Conservation (phyloP, 2,113 vertebrate genomes). For the Syngnathus typhle region DNA sequence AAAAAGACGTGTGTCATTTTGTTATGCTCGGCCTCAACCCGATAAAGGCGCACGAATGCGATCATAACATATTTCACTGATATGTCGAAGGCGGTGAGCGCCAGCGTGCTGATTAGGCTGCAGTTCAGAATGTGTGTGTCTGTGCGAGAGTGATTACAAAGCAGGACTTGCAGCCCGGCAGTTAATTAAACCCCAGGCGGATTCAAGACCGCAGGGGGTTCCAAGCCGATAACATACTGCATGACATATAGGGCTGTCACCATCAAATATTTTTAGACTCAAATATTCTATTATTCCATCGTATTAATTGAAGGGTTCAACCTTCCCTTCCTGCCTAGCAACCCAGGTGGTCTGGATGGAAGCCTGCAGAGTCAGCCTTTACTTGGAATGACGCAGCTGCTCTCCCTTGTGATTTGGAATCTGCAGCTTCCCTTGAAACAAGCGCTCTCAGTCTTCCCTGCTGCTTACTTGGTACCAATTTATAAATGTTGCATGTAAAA, state of each 20-base stretch:
- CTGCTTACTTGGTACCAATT: background rate
- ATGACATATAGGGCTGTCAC: background rate
- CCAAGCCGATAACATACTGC: conserved; percentile 16
- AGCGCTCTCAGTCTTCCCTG: conserved; percentile 9
- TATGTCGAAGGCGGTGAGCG: conserved; percentile 15
- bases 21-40: conserved; percentile 6
- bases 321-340: conserved; percentile 29
- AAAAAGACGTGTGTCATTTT: background rate
- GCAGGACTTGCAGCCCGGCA: conserved; percentile 17
- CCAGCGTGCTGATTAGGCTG: conserved; percentile 9
- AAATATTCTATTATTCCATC: too few species aligned
- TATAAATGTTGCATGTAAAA: background rate
- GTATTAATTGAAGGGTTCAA: background rate
- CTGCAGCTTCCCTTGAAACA: background rate
- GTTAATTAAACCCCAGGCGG: conserved; percentile 46
- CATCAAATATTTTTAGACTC: too few species aligned
- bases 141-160: conserved; percentile 22
- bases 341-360: conserved; percentile 29
- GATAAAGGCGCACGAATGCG: background rate
- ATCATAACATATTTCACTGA: conserved; percentile 16
- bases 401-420: conserved; percentile 17
- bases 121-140: conserved; percentile 10
- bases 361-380: conserved; percentile 31
- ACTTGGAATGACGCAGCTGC: conserved; percentile 42
- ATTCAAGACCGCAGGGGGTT: conserved; percentile 1